Percentiles rank a stretch among this genome's conserved stretches.
Conservation (phyloP, 2,888 invertebrate genomes). For the Cheilosia vulpina region DNA sequence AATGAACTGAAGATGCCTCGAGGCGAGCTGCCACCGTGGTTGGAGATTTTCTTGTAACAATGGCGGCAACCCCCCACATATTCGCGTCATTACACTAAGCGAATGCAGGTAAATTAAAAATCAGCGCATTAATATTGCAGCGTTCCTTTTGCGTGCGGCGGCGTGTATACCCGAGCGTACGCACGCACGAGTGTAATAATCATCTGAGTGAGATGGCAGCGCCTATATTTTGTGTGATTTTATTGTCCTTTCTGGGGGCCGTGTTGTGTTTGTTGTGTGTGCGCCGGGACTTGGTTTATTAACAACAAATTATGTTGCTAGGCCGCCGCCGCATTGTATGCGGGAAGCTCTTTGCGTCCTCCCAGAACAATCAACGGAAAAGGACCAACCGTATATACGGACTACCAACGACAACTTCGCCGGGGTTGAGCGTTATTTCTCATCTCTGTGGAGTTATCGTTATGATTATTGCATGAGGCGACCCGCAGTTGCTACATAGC, state of each 20-base stretch:
- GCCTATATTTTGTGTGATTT: constrained; percentile 67
- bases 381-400: constrained; percentile 49
- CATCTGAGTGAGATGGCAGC: constrained; percentile 18
- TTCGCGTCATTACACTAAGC: constrained; percentile 47
- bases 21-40: constrained; percentile 21
- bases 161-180: constrained; percentile 19
- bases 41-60: neutral
- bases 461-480: constrained; percentile 74
- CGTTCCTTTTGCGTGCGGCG: neutral
- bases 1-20: constrained; percentile 42
- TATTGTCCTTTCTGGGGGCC: constrained; percentile 49
- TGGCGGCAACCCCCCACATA: constrained; percentile 25
- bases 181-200: constrained; percentile 36
- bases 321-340: constrained; percentile 25
- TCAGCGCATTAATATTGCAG: constrained; percentile 73
- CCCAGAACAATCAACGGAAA: constrained; percentile 67
- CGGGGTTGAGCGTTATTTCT: constrained; percentile 63
- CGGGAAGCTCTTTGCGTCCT: constrained; percentile 22
- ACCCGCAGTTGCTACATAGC: constrained; percentile 30
- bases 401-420: constrained; percentile 40
- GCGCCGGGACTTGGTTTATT: constrained; percentile 58
- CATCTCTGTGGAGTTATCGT: constrained; percentile 74
- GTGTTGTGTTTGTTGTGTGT: neutral
- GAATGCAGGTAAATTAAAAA: constrained; percentile 72
- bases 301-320: constrained; percentile 68